Conservation (phyloP, 2,797 vertebrate genomes). For the Mus caroli region DNA sequence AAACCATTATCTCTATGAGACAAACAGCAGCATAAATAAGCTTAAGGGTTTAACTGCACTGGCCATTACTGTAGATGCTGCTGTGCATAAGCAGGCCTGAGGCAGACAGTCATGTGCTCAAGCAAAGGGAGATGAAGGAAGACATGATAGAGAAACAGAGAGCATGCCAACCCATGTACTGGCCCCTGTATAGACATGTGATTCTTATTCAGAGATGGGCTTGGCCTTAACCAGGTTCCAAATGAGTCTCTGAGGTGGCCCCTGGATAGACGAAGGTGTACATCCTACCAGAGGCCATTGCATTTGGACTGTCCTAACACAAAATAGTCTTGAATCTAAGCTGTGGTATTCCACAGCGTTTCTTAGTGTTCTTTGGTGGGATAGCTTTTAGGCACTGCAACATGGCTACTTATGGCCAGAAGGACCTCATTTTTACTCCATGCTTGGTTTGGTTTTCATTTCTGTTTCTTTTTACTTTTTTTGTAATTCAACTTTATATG, state of each 20-base stretch:
- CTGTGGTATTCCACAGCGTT: neutral
- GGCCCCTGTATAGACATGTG: conserved; percentile 60
- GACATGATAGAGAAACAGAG: neutral
- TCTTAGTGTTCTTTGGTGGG: neutral
- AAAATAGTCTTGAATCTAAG: neutral
- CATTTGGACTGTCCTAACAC: neutral
- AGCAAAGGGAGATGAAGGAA: neutral
- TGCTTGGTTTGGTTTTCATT: neutral
- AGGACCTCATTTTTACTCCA: neutral
- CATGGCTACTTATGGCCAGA: neutral
- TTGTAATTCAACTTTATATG: neutral
- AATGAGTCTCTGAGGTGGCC: neutral
- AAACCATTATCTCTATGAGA: neutral
- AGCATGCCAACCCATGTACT: neutral
- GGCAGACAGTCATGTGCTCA: neutral
- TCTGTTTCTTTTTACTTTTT: neutral
- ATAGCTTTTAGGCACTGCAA: too few relatives aligned
- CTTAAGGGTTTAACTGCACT: neutral
- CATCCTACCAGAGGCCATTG: neutral
- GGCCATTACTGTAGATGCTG: neutral
- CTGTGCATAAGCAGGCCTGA: neutral
- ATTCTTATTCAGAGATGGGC: conserved; percentile 57
- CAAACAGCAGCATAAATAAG: neutral
- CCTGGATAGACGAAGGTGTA: neutral
- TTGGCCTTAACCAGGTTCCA: neutral